Conservation (phyloP, 2,888 invertebrate genomes). For the Spodoptera littoralis region DNA sequence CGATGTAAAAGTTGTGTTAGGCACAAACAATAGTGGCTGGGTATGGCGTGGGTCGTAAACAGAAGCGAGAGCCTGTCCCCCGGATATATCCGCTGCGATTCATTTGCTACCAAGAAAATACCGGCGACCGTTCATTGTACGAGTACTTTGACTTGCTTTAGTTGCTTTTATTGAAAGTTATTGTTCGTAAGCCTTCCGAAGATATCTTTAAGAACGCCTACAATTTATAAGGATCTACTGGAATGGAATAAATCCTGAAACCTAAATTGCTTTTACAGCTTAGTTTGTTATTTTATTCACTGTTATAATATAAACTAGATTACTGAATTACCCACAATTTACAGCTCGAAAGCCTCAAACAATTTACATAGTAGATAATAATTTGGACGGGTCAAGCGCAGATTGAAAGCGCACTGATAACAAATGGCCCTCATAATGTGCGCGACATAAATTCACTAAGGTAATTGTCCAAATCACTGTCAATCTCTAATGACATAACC, state of each 20-base stretch:
- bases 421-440: constrained; percentile 53
- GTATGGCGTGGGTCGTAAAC: constrained; percentile 55
- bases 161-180: constrained; percentile 50
- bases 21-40: constrained; percentile 68
- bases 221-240: constrained; percentile 32
- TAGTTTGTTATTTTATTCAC: not conserved
- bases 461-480: constrained; percentile 59
- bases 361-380: constrained; percentile 41
- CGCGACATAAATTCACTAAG: constrained; percentile 51
- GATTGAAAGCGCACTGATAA: constrained; percentile 51
- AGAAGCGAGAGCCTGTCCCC: constrained; percentile 51
- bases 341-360: constrained; percentile 17
- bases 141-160: constrained; percentile 44
- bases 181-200: constrained; percentile 28
- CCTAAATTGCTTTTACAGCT: not conserved
- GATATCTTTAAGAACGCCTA: constrained; percentile 19
- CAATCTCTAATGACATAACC: constrained; percentile 55
- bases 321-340: constrained; percentile 5
- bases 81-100: constrained; percentile 54
- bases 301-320: not conserved
- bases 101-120: constrained; percentile 59
- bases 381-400: constrained; percentile 47
- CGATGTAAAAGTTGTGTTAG: constrained; percentile 66
- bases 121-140: constrained; percentile 51
- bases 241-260: not conserved